Evolutionary conservation across 2,888 invertebrate genomes (phyloP).

Genomic region (Thereva nobilitata): DNA sequence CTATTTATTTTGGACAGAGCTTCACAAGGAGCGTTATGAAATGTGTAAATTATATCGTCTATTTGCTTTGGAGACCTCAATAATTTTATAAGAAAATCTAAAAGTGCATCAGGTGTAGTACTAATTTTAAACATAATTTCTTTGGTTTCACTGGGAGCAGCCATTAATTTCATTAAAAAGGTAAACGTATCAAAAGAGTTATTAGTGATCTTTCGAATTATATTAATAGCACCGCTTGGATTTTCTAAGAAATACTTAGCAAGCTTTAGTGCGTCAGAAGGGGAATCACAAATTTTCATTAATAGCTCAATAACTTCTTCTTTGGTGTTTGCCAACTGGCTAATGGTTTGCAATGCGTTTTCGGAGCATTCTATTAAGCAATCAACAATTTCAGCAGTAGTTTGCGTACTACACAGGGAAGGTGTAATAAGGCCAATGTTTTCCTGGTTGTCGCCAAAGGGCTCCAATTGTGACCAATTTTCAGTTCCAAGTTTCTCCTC

Average conservation of each 20-base stretch:
- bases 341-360: conserved; percentile 55
- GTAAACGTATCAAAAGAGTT: conserved; percentile 58
- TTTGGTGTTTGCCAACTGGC: conserved; percentile 55
- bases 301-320: conserved; percentile 52
- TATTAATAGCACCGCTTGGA: conserved; percentile 57
- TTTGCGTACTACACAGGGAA: too few relatives aligned
- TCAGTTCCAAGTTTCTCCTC: too few relatives aligned
- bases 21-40: conserved; percentile 57
- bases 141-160: conserved; percentile 58
- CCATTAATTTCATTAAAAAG: conserved; percentile 59
- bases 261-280: conserved; percentile 55
- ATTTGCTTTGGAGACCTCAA: conserved; percentile 58
- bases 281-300: conserved; percentile 55
- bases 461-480: too few relatives aligned
- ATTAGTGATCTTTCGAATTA: conserved; percentile 59
- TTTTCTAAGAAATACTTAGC: conserved; percentile 56
- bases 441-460: too few relatives aligned
- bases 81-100: conserved; percentile 56
- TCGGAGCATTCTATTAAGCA: conserved; percentile 55
- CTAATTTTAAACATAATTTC: conserved; percentile 58
- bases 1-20: conserved; percentile 56
- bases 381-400: conserved; percentile 52
- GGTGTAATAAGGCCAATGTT: too few relatives aligned
- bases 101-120: conserved; percentile 57
- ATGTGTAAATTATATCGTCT: conserved; percentile 58